Evolutionary conservation across 2,797 vertebrate species (phyloP).

Genomic region (Serranus cabrilla): DNA sequence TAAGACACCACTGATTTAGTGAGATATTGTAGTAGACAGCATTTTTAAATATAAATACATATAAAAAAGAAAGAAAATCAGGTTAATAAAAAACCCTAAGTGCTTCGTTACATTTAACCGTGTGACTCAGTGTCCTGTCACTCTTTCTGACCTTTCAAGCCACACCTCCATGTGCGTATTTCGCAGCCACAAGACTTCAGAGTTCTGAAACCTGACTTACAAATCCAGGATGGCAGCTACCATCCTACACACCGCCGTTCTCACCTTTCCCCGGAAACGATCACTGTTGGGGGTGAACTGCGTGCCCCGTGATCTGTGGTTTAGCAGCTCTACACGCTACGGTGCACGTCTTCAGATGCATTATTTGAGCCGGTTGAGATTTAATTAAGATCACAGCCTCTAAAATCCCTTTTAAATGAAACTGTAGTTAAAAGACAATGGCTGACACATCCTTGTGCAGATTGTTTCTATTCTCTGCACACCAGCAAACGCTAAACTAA

Average conservation of each 20-base stretch:
- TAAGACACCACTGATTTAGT: not conserved
- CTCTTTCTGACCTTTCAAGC: slow-evolving; percentile 62
- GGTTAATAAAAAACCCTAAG: not conserved
- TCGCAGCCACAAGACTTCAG: slow-evolving; percentile 22
- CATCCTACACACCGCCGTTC: slow-evolving; percentile 29
- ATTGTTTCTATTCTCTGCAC: slow-evolving; percentile 92
- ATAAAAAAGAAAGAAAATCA: not conserved
- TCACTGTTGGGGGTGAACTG: slow-evolving; percentile 66
- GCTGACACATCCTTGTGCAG: slow-evolving; percentile 88
- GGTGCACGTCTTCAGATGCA: slow-evolving; percentile 90
- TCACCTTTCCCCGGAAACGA: slow-evolving; percentile 39
- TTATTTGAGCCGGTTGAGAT: slow-evolving; percentile 94
- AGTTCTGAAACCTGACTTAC: slow-evolving; percentile 42
- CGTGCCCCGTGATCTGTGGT: slow-evolving; percentile 86
- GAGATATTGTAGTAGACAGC: not conserved
- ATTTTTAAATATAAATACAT: not conserved
- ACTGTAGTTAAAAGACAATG: slow-evolving; percentile 93
- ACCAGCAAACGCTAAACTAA: slow-evolving; percentile 90
- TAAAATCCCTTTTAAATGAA: slow-evolving; percentile 95
- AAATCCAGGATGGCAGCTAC: slow-evolving; percentile 41
- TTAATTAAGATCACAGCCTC: slow-evolving; percentile 98
- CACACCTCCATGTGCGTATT: slow-evolving; percentile 58
- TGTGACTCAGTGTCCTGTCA: slow-evolving; percentile 48
- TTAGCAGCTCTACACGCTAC: slow-evolving; percentile 89
- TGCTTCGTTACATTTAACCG: not conserved